These are phyloP conservation scores for Synergus laeviventris DNA, from an alignment of 2,888 invertebrate species.

Conservation along the genomic window DNA sequence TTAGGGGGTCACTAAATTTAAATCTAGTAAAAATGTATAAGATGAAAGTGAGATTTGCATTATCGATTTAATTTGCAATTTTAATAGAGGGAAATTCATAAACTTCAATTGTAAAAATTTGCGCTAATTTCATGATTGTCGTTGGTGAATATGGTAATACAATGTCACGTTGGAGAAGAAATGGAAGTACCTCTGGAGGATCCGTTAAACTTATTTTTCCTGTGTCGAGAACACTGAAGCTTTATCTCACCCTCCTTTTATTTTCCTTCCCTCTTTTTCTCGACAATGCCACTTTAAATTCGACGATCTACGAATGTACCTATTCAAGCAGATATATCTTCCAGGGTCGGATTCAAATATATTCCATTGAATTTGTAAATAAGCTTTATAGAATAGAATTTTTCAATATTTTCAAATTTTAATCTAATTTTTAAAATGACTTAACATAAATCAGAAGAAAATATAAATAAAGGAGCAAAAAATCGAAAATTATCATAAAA, in stretches of 20 bases:
- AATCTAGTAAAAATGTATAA: neutral
- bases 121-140: neutral
- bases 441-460: too few species aligned
- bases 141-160: constrained; percentile 9
- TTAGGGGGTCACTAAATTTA: too few species aligned
- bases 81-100: neutral
- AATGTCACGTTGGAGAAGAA: neutral
- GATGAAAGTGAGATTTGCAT: neutral
- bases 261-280: constrained; percentile 1
- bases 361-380: neutral
- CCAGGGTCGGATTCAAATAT: neutral
- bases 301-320: constrained; percentile 31
- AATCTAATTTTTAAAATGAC: neutral
- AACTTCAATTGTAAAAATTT: neutral
- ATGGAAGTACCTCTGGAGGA: constrained; percentile 6
- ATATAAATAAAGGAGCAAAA: too few species aligned
- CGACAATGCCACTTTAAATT: constrained; percentile 4
- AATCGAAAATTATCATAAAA: neutral
- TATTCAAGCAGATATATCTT: neutral
- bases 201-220: constrained; percentile 22
- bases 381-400: neutral
- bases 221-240: neutral
- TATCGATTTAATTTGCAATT: neutral
- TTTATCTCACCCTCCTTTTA: constrained; percentile 16
- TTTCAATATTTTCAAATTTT: neutral